Evolutionary conservation across 1,140 invertebrate species (phyloP).

Genomic region (Papilio glaucus): DNA sequence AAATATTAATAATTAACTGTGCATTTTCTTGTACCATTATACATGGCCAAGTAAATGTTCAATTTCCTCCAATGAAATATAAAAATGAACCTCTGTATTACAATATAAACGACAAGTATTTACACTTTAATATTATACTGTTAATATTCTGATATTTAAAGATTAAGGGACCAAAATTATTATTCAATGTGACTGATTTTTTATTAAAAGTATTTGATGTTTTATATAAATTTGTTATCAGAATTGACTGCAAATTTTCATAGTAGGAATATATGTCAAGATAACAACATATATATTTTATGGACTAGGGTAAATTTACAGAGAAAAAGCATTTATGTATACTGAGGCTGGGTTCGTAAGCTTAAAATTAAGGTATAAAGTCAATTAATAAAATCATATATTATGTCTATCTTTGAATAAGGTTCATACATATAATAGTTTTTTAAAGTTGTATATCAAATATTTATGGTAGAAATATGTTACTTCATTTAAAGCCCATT

Average conservation of each 20-base stretch:
- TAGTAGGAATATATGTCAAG: background rate
- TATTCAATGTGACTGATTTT: conserved; percentile 33
- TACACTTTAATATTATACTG: background rate
- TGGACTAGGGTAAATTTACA: background rate
- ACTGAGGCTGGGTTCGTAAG: no score
- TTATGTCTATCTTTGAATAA: no score
- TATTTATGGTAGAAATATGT: no score
- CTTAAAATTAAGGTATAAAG: no score
- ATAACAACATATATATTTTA: background rate
- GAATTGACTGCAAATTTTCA: background rate
- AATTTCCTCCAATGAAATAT: no score
- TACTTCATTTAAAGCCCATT: no score
- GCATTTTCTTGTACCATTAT: conserved; percentile 2
- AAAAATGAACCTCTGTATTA: no score
- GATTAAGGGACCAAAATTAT: conserved; percentile 33
- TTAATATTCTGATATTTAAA: no score
- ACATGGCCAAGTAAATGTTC: background rate
- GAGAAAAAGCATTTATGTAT: conserved; percentile 3
- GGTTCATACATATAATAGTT: no score
- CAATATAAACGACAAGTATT: background rate
- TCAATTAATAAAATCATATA: no score
- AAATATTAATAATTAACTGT: background rate
- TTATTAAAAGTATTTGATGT: background rate
- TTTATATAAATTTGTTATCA: conserved; percentile 7
- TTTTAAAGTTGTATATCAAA: no score